A percentile compares a stretch with the other conserved stretches of the same genome.
Evolutionary conservation across 2,113 vertebrate species (phyloP).

Genomic region (Xenotilapia longispinis): DNA sequence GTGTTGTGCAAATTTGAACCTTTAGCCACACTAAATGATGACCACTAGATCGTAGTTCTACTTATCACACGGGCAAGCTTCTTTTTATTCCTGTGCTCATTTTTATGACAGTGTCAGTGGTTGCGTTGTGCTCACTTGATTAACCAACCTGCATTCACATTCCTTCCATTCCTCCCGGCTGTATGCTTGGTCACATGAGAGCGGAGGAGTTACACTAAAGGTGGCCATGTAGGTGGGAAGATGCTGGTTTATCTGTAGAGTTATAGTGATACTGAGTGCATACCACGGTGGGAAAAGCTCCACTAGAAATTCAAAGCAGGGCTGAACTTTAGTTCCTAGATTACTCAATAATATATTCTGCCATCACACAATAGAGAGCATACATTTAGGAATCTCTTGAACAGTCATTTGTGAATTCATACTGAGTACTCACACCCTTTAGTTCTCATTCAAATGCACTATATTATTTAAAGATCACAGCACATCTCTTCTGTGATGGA

Average conservation of each 20-base stretch:
- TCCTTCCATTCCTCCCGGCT: constrained; percentile 56
- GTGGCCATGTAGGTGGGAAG: background rate
- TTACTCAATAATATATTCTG: background rate
- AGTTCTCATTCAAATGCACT: background rate
- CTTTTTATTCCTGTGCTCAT: background rate
- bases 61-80: background rate
- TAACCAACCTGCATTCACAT: constrained; percentile 59
- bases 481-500: background rate
- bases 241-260: background rate
- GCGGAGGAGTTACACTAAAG: background rate
- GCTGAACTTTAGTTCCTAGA: background rate
- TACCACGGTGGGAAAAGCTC: background rate
- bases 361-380: background rate
- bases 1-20: background rate
- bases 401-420: background rate
- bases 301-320: background rate
- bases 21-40: background rate
- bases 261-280: background rate
- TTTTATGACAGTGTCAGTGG: background rate
- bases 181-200: constrained; percentile 50
- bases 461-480: background rate
- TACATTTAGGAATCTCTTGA: background rate
- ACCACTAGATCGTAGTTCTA: background rate
- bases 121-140: constrained; percentile 16
- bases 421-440: background rate